Conservation (phyloP, 2,888 invertebrate species). For the Netelia melanura region DNA sequence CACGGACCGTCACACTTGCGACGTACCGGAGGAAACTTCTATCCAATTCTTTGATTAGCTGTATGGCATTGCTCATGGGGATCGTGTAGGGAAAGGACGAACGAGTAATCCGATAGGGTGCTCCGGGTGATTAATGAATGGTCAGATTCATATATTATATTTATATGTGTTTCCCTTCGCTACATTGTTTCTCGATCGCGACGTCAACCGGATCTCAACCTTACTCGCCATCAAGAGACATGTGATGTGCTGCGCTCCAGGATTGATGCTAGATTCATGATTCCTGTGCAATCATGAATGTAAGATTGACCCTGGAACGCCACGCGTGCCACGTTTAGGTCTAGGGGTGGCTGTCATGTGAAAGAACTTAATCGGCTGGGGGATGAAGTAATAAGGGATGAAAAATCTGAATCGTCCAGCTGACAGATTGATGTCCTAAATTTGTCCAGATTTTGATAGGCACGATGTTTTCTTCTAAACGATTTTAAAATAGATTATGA, state of each 20-base stretch:
- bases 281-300: slow-evolving; percentile 41
- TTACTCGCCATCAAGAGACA: not conserved
- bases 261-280: not conserved
- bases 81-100: slow-evolving; percentile 19
- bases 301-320: not conserved
- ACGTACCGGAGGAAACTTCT: slow-evolving; percentile 41
- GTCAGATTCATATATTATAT: slow-evolving; percentile 54
- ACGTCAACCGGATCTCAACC: not conserved
- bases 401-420: too few species aligned
- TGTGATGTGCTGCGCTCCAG: not conserved
- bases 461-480: too few species aligned
- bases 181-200: slow-evolving; percentile 45
- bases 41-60: slow-evolving; percentile 59
- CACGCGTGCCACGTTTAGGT: not conserved
- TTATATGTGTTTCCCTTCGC: slow-evolving; percentile 37
- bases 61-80: slow-evolving; percentile 42
- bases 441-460: too few species aligned
- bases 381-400: too few species aligned
- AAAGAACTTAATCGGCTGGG: not conserved
- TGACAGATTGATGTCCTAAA: too few species aligned
- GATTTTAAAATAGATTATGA: too few species aligned
- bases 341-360: slow-evolving; percentile 16
- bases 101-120: slow-evolving; percentile 35
- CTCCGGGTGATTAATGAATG: slow-evolving; percentile 59
- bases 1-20: slow-evolving; percentile 63